A percentile compares a stretch with the other conserved stretches of the same genome.
phyloP scores from a whole-genome alignment of 2,797 vertebrate species.

The Sardinella longiceps region DNA sequence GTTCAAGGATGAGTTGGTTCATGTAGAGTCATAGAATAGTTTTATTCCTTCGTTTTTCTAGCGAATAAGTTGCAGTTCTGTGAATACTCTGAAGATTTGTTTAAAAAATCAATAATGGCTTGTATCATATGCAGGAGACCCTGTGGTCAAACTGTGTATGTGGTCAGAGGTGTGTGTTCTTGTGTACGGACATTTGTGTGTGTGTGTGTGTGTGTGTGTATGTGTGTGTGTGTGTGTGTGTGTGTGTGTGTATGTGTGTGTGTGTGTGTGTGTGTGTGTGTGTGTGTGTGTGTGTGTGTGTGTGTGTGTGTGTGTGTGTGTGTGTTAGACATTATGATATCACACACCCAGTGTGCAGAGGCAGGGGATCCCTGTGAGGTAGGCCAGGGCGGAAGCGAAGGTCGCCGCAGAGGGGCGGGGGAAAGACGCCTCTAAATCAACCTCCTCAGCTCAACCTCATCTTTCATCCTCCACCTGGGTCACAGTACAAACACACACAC shows the following conservation, averaged over 20 bases:
- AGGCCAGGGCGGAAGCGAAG: slow-evolving; percentile 43
- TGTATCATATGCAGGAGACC: neutral
- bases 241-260: neutral
- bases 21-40: neutral
- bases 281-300: neutral
- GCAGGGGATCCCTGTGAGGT: neutral
- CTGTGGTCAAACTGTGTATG: neutral
- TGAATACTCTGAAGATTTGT: neutral
- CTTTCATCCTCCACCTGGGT: slow-evolving; percentile 45
- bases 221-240: neutral
- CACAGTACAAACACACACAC: slow-evolving; percentile 36
- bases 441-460: slow-evolving; percentile 32
- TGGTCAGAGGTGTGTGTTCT: neutral
- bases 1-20: neutral
- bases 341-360: neutral
- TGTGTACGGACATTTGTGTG: neutral
- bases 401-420: slow-evolving; percentile 38
- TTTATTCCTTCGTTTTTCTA: neutral
- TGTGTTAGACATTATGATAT: neutral
- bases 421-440: slow-evolving; percentile 41
- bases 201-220: neutral
- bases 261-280: neutral
- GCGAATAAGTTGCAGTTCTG: neutral
- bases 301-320: neutral
- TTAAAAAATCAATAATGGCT: neutral